Evolutionary conservation across 2,888 invertebrate genomes (phyloP).

Genomic region (Cheilosia scutellata): DNA sequence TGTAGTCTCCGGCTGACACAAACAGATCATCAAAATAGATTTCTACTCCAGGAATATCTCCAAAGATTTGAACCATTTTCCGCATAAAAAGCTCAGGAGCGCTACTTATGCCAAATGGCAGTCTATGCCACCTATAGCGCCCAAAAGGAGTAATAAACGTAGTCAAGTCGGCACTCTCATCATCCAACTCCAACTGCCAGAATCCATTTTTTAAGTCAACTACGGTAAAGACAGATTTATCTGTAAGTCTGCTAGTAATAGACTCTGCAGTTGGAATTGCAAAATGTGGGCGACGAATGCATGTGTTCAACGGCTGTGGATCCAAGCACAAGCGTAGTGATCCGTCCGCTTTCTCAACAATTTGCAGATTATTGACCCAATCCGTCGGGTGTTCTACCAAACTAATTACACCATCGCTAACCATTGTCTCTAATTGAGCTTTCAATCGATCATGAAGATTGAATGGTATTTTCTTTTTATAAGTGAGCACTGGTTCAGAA

Average conservation of each 20-base stretch:
- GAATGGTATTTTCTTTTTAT: constrained; percentile 53
- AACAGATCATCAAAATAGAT: constrained; percentile 23
- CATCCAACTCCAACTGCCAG: constrained; percentile 62
- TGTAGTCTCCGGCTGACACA: constrained; percentile 1
- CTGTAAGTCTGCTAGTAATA: constrained; percentile 47
- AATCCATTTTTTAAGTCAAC: constrained; percentile 63
- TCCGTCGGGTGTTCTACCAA: constrained; percentile 64
- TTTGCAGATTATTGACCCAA: constrained; percentile 66
- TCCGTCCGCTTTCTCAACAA: constrained; percentile 63
- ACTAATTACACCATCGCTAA: constrained; percentile 57
- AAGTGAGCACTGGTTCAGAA: constrained; percentile 46
- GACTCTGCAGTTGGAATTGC: constrained; percentile 77
- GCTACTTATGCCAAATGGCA: constrained; percentile 63
- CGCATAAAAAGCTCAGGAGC: constrained; percentile 60
- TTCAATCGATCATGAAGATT: constrained; percentile 44
- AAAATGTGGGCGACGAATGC: constrained; percentile 77
- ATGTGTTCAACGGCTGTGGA: constrained; percentile 77
- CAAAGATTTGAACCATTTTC: constrained; percentile 56
- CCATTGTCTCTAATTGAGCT: constrained; percentile 47
- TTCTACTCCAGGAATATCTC: background rate
- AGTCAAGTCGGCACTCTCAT: constrained; percentile 59
- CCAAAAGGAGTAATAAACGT: constrained; percentile 71
- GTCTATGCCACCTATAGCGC: constrained; percentile 53
- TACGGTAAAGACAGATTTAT: constrained; percentile 71
- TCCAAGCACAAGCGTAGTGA: constrained; percentile 75